These are phyloP conservation scores for Ornithoptera priamus DNA, from an alignment of 2,888 invertebrate genomes.

Conservation along the genomic window DNA sequence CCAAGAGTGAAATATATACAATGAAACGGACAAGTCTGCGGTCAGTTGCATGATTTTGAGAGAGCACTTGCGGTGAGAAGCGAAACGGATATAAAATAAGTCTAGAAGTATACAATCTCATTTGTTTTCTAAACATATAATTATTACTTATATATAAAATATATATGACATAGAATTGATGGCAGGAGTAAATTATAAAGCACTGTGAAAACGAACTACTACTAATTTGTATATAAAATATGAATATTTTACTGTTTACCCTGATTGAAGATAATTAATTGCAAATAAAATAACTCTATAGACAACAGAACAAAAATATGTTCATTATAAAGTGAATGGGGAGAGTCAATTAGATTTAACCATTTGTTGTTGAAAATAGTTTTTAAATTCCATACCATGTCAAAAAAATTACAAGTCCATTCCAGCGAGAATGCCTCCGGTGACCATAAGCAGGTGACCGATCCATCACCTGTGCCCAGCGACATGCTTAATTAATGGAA, in stretches of 20 bases:
- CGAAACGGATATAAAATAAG: conserved; percentile 40
- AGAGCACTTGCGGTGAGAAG: conserved; percentile 53
- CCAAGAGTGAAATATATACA: conserved; percentile 46
- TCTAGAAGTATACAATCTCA: not conserved
- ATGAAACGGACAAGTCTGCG: conserved; percentile 57
- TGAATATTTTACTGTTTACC: too few relatives aligned
- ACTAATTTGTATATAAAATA: too few relatives aligned
- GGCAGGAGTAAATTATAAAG: too few relatives aligned
- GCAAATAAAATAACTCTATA: too few relatives aligned
- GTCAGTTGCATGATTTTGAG: conserved; percentile 62
- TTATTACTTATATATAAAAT: too few relatives aligned
- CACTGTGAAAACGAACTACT: too few relatives aligned
- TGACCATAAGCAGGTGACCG: conserved; percentile 63
- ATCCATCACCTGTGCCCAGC: conserved; percentile 70
- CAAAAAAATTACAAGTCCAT: conserved; percentile 11
- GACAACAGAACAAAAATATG: not conserved
- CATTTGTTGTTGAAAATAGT: not conserved
- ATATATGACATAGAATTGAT: too few relatives aligned
- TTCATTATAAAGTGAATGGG: not conserved
- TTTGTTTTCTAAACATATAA: too few relatives aligned
- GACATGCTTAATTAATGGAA: conserved; percentile 73
- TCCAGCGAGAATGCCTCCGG: conserved; percentile 37
- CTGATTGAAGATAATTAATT: not conserved
- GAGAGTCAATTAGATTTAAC: not conserved
- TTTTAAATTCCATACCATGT: not conserved